A percentile compares a stretch with the other conserved stretches of the same genome.
Evolutionary conservation across 1,140 invertebrate genomes (phyloP).

Genomic region (Papilio polytes): DNA sequence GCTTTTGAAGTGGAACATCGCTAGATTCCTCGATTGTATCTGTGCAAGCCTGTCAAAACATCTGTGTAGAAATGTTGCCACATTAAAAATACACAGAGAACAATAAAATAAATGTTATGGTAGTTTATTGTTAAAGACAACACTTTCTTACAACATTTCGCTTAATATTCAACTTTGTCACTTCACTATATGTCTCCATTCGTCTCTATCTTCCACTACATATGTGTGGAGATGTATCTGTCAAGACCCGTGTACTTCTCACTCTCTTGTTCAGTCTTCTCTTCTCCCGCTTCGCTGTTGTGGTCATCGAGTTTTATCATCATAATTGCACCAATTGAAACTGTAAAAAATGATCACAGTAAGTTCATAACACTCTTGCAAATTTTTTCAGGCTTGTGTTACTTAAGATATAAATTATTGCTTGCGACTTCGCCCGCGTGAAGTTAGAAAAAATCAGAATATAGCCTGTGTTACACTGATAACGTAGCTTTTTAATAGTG

Average conservation of each 20-base stretch:
- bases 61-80: too few species aligned
- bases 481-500: too few species aligned
- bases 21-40: too few species aligned
- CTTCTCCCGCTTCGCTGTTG: conserved; percentile 46
- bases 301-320: conserved; percentile 69
- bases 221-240: conserved; percentile 74
- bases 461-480: too few species aligned
- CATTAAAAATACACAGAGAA: not conserved
- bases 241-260: conserved; percentile 67
- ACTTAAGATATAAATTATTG: not conserved
- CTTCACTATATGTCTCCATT: not conserved
- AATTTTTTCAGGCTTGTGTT: too few species aligned
- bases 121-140: not conserved
- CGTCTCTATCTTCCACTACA: conserved; percentile 54
- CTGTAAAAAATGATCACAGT: conserved; percentile 52
- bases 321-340: conserved; percentile 75
- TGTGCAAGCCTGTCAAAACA: not conserved
- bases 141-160: not conserved
- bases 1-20: too few species aligned
- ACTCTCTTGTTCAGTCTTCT: conserved; percentile 53
- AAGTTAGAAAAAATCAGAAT: too few species aligned
- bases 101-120: not conserved
- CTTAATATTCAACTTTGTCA: not conserved
- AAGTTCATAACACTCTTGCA: too few species aligned
- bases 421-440: too few species aligned